Evolutionary conservation across 1,140 invertebrate genomes (phyloP), one percentile per base, ranked within the genome.

Genomic region (Psix sp.): DNA sequence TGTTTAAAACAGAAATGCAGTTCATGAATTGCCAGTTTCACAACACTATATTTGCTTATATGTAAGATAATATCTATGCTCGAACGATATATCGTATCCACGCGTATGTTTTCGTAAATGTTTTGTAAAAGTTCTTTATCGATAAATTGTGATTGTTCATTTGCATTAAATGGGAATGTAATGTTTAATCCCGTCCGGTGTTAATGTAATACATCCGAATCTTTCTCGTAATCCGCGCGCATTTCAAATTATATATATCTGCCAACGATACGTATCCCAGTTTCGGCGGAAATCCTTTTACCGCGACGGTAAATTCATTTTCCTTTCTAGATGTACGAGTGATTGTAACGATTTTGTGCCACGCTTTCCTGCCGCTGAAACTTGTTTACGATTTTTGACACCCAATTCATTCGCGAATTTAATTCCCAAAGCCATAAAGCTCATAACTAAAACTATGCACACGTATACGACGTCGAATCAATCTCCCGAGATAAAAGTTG

Each of bases 261-360:
- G n/a, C n/a, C n/a, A n/a, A 3, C 16, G 18, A 51, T 66, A 38
- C 36, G 18, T 57, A 67, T 51, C 45, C 52, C 11, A 67, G 52
- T 67, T 57, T 49, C 38, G 45, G 35, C 51, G 63, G 63, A 57
- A 67, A 67, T 57, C 63, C 63, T 57, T 67, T 57, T 43, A 67
- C 63, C 63, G 31, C 42, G 20, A 51, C 38, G 43, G 13, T 57
- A 57, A 57, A 67, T 57, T 66, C 51, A 49, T 66, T 67, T 57
- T 51, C 52, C 62, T 66, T 66, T 66, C 33, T 33, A 66, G 49
- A 54, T 65, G 33, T 63, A 24, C 40, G 31, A 35, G 29, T 52
- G 48, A 63, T 54, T 65, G 35, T 46, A 65, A 54, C 38, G 40
- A 65, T 52, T 52, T 18, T 15, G 21, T 13, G 35, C 15, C 17